These are phyloP conservation scores for Spilosoma lubricipeda DNA, from an alignment of 2,888 invertebrate species.

Conservation along the genomic window DNA sequence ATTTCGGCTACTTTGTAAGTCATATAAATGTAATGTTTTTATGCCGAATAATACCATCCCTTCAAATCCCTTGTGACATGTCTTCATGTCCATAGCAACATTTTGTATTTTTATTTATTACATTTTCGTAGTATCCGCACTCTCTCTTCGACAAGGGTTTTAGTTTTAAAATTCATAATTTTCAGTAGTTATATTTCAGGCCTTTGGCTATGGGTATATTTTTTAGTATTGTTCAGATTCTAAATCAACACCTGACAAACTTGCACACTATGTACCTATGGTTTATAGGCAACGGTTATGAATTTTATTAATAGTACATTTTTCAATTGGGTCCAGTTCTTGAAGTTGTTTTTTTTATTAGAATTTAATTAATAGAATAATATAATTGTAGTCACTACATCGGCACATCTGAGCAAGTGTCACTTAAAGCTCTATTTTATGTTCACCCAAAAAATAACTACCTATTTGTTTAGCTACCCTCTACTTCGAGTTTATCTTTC, in stretches of 20 bases:
- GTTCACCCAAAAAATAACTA: constrained; percentile 7
- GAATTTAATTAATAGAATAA: too few species aligned
- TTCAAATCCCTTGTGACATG: neutral
- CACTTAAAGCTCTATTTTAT: neutral
- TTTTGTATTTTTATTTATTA: neutral
- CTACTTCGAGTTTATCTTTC: constrained; percentile 25
- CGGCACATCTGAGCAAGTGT: neutral
- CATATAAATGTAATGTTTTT: neutral
- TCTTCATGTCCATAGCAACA: neutral
- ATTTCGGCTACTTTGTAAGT: neutral
- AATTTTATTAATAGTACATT: too few species aligned
- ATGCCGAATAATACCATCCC: neutral
- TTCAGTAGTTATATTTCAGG: too few species aligned
- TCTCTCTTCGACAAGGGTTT: neutral
- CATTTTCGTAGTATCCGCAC: neutral
- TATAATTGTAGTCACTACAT: too few species aligned
- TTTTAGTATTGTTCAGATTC: too few species aligned
- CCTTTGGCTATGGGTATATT: too few species aligned
- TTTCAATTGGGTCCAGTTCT: too few species aligned
- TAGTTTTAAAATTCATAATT: too few species aligned
- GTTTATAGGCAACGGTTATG: neutral
- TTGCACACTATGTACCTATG: too few species aligned
- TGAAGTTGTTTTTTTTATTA: too few species aligned
- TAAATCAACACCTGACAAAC: too few species aligned
- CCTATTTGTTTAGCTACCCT: constrained; percentile 11